Percentiles rank a stretch among this genome's conserved stretches.
Evolutionary conservation across 2,888 invertebrate genomes (phyloP).

Genomic region (Boloria selene): DNA sequence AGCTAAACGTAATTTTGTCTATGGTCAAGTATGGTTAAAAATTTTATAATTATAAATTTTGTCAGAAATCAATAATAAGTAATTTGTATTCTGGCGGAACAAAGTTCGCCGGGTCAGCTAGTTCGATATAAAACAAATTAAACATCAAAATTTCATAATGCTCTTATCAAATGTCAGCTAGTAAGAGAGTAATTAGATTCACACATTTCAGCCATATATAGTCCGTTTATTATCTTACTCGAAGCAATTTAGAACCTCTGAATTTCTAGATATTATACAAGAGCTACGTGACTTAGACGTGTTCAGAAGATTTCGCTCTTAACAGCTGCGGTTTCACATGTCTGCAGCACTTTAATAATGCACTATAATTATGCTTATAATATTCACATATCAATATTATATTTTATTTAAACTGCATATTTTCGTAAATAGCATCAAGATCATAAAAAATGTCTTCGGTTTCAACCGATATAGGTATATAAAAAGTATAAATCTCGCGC

Average conservation of each 20-base stretch:
- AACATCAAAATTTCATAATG: too few species aligned
- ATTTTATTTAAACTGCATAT: too few species aligned
- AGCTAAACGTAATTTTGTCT: too few species aligned
- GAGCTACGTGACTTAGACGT: slow-evolving; percentile 64
- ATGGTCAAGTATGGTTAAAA: too few species aligned
- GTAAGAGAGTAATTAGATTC: slow-evolving; percentile 46
- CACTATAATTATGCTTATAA: slow-evolving; percentile 14
- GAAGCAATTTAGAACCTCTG: slow-evolving; percentile 62
- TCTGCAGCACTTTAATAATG: slow-evolving; percentile 35
- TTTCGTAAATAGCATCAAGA: too few species aligned
- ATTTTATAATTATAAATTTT: too few species aligned
- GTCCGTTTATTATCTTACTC: slow-evolving; percentile 62
- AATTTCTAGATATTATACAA: slow-evolving; percentile 63
- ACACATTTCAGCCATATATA: slow-evolving; percentile 59
- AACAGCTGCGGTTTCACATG: slow-evolving; percentile 54
- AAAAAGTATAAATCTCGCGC: too few species aligned
- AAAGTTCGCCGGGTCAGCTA: too few species aligned
- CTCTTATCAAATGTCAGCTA: slow-evolving; percentile 37
- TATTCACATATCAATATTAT: not conserved
- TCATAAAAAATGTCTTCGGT: too few species aligned
- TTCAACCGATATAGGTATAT: too few species aligned
- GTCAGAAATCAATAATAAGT: too few species aligned
- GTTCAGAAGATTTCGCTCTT: slow-evolving; percentile 49
- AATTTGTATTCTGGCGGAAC: too few species aligned
- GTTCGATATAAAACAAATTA: not conserved